Evolutionary conservation across 2,797 vertebrate species (phyloP).

Genomic region (Labeo calbasu): DNA sequence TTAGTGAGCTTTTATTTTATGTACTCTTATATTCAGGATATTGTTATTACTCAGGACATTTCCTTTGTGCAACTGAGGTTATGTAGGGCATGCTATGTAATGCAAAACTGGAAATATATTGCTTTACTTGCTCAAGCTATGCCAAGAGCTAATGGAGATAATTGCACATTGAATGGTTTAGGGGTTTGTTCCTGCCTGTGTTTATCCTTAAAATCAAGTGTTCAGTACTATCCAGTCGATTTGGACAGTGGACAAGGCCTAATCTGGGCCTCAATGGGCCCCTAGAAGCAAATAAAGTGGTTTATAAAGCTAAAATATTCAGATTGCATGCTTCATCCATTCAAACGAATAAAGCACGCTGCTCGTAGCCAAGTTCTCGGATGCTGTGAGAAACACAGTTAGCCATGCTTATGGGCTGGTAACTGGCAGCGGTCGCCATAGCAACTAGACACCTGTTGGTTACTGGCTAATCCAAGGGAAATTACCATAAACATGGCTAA

Average conservation of each 20-base stretch:
- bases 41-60: neutral
- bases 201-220: constrained; percentile 32
- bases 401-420: constrained; percentile 42
- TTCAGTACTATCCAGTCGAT: constrained; percentile 1
- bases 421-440: constrained; percentile 35
- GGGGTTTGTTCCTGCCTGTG: constrained; percentile 9
- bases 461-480: constrained; percentile 44
- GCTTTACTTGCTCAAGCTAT: constrained; percentile 5
- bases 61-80: constrained; percentile 1
- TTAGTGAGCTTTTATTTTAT: constrained; percentile 5
- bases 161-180: constrained; percentile 18
- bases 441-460: constrained; percentile 49
- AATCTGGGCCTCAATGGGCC: neutral
- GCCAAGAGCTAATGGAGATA: constrained; percentile 35
- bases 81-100: neutral
- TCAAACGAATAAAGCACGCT: neutral
- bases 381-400: constrained; percentile 49
- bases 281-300: constrained; percentile 28
- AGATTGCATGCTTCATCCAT: constrained; percentile 17
- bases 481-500: constrained; percentile 45
- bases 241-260: constrained; percentile 15
- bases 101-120: constrained; percentile 35
- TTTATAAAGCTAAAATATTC: constrained; percentile 19
- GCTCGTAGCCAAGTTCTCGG: constrained; percentile 12
- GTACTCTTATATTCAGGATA: neutral